Evolutionary conservation across 64 coral and sea anemone genomes (phyloP).

Genomic region (Dendrophyllia cribrosa): DNA sequence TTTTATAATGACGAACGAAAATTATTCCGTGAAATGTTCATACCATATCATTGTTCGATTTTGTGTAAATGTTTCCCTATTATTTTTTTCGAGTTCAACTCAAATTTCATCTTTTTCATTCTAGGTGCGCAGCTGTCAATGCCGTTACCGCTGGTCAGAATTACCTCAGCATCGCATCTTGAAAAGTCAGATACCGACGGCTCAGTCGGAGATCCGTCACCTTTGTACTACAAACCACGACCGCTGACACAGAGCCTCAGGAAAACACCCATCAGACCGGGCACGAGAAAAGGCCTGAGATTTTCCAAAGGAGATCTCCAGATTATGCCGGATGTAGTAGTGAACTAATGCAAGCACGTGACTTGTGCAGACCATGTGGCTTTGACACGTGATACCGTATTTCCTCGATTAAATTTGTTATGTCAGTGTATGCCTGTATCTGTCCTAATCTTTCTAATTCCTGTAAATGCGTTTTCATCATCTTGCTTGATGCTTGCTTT

Average conservation of each 20-base stretch:
- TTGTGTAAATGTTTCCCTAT: too few species aligned
- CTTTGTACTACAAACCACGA: slow-evolving; percentile 37
- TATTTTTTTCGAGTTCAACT: too few species aligned
- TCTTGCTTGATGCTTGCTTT: too few species aligned
- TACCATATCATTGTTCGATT: too few species aligned
- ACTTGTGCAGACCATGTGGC: background rate
- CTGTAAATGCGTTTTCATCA: too few species aligned
- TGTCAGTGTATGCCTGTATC: too few species aligned
- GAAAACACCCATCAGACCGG: slow-evolving; percentile 37
- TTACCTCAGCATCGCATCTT: slow-evolving; percentile 85
- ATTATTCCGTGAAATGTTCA: too few species aligned
- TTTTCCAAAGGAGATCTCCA: slow-evolving; percentile 22
- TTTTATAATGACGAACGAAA: too few species aligned
- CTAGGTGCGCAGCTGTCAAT: slow-evolving; percentile 81
- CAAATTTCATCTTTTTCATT: background rate
- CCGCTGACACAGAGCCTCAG: background rate
- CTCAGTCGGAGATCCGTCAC: slow-evolving; percentile 36
- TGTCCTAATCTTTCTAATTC: too few species aligned
- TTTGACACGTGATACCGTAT: too few species aligned
- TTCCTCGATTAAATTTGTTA: too few species aligned
- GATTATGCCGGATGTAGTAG: slow-evolving; percentile 61
- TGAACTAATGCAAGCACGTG: slow-evolving; percentile 36
- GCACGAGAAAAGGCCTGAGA: slow-evolving; percentile 33
- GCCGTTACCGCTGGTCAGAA: slow-evolving; percentile 95
- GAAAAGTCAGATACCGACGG: slow-evolving; percentile 66